Conservation (phyloP, 2,113 vertebrate genomes). For the Pyxicephalus adspersus region DNA sequence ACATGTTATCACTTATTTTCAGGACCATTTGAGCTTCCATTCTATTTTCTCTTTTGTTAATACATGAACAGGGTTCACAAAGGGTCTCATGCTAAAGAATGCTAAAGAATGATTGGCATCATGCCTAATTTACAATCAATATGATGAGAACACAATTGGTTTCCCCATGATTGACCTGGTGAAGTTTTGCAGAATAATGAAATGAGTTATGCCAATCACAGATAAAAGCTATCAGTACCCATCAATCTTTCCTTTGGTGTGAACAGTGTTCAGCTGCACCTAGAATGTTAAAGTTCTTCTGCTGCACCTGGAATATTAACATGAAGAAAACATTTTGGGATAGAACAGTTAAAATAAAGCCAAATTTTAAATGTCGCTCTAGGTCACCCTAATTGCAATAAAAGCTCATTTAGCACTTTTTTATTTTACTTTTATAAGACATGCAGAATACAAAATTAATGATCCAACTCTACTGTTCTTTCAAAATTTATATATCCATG, state of each 20-base stretch:
- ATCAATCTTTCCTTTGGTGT: conserved; percentile 33
- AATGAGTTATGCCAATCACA: conserved; percentile 54
- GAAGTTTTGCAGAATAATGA: conserved; percentile 49
- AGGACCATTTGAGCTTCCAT: neutral
- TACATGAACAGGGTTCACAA: conserved; percentile 11
- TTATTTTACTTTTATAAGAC: no score
- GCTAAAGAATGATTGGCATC: conserved; percentile 47
- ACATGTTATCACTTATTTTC: neutral
- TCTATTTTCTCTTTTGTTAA: conserved; percentile 15
- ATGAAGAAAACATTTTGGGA: neutral
- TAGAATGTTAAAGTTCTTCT: conserved; percentile 31
- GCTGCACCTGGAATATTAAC: conserved; percentile 26
- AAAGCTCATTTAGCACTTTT: no score
- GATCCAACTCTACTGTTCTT: no score
- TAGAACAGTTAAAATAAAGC: neutral
- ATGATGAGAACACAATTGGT: conserved; percentile 52
- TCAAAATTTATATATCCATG: no score
- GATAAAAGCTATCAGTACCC: conserved; percentile 51
- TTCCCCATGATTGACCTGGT: conserved; percentile 46
- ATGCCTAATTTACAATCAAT: conserved; percentile 54
- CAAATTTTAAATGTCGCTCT: conserved; percentile 2
- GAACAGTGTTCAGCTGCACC: conserved; percentile 19
- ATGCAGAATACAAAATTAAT: no score
- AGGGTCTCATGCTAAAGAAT: conserved; percentile 14
- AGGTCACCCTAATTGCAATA: no score